phyloP scores from a whole-genome alignment of 2,888 invertebrate species.

The Aphrophora alni region DNA sequence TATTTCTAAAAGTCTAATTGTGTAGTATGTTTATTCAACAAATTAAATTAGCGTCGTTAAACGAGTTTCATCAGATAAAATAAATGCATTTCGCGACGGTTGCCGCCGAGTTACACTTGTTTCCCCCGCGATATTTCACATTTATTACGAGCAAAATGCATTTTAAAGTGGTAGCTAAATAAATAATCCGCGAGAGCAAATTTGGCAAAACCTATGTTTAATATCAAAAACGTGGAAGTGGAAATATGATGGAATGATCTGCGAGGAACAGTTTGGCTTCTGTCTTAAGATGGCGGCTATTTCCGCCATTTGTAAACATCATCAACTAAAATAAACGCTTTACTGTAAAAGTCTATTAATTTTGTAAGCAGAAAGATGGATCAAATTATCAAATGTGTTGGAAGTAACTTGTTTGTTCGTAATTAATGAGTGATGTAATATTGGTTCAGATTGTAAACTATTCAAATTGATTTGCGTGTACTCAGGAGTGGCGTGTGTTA shows the following conservation, averaged over 20 bases:
- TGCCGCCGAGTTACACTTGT: neutral
- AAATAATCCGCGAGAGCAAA: neutral
- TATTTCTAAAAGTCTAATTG: too few species aligned
- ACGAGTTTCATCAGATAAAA: too few species aligned
- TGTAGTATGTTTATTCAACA: too few species aligned
- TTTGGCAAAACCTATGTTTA: neutral
- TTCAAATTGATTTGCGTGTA: too few species aligned
- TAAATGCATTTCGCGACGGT: too few species aligned
- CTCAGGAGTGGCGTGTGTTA: too few species aligned
- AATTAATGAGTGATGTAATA: too few species aligned
- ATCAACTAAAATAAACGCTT: neutral
- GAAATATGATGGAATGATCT: neutral
- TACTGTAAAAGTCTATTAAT: neutral
- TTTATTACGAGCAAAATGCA: neutral
- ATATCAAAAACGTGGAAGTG: neutral
- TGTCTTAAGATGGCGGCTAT: neutral
- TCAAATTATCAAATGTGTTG: neutral
- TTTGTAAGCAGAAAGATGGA: neutral
- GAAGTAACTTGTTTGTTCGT: too few species aligned
- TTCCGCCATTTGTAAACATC: neutral
- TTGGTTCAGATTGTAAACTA: too few species aligned
- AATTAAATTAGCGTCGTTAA: too few species aligned
- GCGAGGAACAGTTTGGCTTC: neutral
- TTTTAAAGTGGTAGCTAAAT: neutral
- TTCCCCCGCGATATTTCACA: neutral